Percentiles rank a stretch among this genome's conserved stretches.
Conservation (phyloP, 2,888 invertebrate species). For the Scaptomyza cyrtandrae region DNA sequence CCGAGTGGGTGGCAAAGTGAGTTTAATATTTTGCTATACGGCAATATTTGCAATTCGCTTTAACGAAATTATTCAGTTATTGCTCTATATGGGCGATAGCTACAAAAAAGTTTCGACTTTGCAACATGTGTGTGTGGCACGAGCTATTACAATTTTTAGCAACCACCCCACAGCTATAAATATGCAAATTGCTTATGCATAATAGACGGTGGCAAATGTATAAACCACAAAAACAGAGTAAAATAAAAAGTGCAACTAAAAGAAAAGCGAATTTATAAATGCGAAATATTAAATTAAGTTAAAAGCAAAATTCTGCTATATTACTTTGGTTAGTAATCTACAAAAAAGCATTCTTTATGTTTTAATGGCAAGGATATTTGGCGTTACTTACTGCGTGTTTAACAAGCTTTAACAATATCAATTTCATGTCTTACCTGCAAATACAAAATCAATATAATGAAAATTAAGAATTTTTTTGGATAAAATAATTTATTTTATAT, state of each 20-base stretch:
- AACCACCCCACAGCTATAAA: constrained; percentile 41
- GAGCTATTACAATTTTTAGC: constrained; percentile 12
- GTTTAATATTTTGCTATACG: constrained; percentile 59
- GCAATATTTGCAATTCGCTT: constrained; percentile 59
- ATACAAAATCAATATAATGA: background rate
- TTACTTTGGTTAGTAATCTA: too few species aligned
- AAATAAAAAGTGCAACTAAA: constrained; percentile 8
- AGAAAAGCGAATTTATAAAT: too few species aligned
- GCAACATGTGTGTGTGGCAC: constrained; percentile 11
- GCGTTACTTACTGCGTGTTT: constrained; percentile 1
- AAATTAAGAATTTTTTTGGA: too few species aligned
- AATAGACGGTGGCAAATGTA: constrained; percentile 48
- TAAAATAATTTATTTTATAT: too few species aligned
- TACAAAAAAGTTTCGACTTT: constrained; percentile 6
- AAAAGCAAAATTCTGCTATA: too few species aligned
- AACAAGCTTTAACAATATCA: background rate
- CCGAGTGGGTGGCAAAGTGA: constrained; percentile 44
- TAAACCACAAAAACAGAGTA: constrained; percentile 29
- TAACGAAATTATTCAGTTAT: constrained; percentile 75
- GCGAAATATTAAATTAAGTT: too few species aligned
- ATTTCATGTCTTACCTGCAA: constrained; percentile 43
- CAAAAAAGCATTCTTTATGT: too few species aligned
- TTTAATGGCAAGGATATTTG: background rate
- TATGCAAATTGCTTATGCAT: constrained; percentile 70
- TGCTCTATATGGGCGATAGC: constrained; percentile 37